Base-by-base conservation (phyloP, 2,113 vertebrate genomes). In the Halichoerus grypus region DNA sequence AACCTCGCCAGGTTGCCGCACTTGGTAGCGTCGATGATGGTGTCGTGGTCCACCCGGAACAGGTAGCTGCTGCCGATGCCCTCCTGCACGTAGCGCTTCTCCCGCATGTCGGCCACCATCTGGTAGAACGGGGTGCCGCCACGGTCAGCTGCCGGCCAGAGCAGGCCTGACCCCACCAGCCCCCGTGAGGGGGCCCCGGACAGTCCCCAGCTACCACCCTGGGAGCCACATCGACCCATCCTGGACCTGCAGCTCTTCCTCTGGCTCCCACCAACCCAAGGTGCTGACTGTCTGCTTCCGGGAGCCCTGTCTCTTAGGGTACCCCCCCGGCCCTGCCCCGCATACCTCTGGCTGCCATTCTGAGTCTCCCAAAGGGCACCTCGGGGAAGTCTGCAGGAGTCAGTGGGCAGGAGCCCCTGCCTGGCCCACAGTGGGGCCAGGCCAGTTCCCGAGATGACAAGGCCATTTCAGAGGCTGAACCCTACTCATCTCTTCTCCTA, bases 21-120 rank as follows among this genome's bases (percentile, higher is more conserved):
- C 91, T 99, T 99, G 82, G 99, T 99, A 83, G 99, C 99, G 0
- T 99, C 99, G 0, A 99, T 99, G 97, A 99, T 99, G 82, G 99
- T 99, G 98, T 99, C 99, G 0, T 99, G 99, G 98, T 99, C 99
- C 79, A 99, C 99, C 6, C 99, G 98, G 98, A 99, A 99, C 97
- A 99, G 96, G 97, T 99, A 99, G 97, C 99, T 99, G 99, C 99
- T 99, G 69, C 99, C 99, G 16, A 99, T 99, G 97, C 99, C 99
- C 97, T 99, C 99, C 98, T 99, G 99, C 9, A 98, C 99, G 1
- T 99, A 99, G 49, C 99, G 99, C 98, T 99, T 99, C 98, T 99
- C 99, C 36, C 99, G 98, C 98, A 99, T 99, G 98, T 99, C 99
- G 0, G 99, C 99, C 94, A 99, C 99, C 99, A 99, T 99, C 99